Evolutionary conservation across 2,888 invertebrate genomes (phyloP).

Genomic region (Drosophila nr. perissopoda): DNA sequence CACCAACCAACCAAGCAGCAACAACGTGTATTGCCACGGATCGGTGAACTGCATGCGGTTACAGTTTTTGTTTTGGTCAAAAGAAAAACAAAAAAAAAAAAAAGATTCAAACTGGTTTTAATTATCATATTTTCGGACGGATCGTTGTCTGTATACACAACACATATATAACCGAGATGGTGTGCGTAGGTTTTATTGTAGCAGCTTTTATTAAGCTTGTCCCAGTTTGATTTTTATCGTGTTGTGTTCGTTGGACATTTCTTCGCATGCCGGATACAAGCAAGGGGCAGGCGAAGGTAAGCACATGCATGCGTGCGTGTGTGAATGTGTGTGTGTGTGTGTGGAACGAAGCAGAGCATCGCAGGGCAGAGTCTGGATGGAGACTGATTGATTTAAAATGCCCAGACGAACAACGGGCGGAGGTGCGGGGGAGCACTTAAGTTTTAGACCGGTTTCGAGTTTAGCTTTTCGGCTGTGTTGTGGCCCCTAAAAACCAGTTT

Average conservation of each 20-base stretch:
- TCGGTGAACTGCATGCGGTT: constrained; percentile 67
- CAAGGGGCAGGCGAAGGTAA: constrained; percentile 26
- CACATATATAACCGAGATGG: neutral
- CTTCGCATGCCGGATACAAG: constrained; percentile 64
- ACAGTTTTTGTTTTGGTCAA: constrained; percentile 47
- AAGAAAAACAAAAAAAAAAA: constrained; percentile 28
- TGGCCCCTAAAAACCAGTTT: constrained; percentile 67
- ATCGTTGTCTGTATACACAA: constrained; percentile 21
- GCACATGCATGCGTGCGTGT: neutral
- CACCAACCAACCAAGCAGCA: constrained; percentile 7
- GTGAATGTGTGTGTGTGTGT: neutral
- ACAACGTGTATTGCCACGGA: constrained; percentile 52
- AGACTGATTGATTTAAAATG: constrained; percentile 69
- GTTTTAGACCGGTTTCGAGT: constrained; percentile 58
- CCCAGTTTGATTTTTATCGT: constrained; percentile 74
- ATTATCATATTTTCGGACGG: constrained; percentile 57
- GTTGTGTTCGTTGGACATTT: constrained; percentile 58
- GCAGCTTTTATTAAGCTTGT: constrained; percentile 66
- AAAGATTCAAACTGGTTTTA: constrained; percentile 69
- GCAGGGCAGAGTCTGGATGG: constrained; percentile 51
- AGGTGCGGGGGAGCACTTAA: constrained; percentile 10
- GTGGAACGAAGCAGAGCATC: constrained; percentile 36
- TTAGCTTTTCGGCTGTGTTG: constrained; percentile 25
- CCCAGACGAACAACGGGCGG: constrained; percentile 35
- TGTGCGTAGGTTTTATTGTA: constrained; percentile 34